Evolutionary conservation across 2,113 vertebrate species (phyloP).

Genomic region (Periophthalmodon schlosseri): DNA sequence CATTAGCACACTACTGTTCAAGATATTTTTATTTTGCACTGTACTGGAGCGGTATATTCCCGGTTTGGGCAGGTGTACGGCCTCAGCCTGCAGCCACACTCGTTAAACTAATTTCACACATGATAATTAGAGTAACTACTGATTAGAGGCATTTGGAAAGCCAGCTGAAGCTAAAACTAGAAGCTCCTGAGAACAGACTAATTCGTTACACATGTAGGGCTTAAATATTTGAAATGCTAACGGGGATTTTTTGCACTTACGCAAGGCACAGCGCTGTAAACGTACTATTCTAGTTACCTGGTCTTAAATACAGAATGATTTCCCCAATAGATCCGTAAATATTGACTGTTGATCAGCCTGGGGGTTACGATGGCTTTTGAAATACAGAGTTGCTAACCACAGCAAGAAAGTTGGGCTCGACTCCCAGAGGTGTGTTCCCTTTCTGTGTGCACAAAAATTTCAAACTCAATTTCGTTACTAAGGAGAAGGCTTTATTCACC

Average conservation of each 20-base stretch:
- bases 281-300: neutral
- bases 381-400: neutral
- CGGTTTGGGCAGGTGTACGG: slow-evolving; percentile 12
- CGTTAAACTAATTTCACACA: slow-evolving; percentile 16
- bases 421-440: neutral
- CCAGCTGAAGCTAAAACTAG: slow-evolving; percentile 11
- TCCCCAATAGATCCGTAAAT: neutral
- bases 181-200: neutral
- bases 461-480: too few relatives aligned
- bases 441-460: too few relatives aligned
- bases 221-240: neutral
- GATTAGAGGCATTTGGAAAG: slow-evolving; percentile 5
- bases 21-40: slow-evolving; percentile 21
- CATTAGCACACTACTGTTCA: slow-evolving; percentile 14
- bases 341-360: neutral
- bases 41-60: slow-evolving; percentile 11
- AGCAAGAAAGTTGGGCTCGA: neutral
- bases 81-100: slow-evolving; percentile 17
- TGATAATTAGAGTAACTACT: slow-evolving; percentile 31
- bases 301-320: neutral
- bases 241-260: neutral
- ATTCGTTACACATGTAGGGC: neutral
- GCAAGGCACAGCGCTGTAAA: neutral
- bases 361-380: neutral
- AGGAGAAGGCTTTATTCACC: too few relatives aligned